phyloP scores from a whole-genome alignment of 2,113 vertebrate species.

The Chlorodrepanis virens region DNA sequence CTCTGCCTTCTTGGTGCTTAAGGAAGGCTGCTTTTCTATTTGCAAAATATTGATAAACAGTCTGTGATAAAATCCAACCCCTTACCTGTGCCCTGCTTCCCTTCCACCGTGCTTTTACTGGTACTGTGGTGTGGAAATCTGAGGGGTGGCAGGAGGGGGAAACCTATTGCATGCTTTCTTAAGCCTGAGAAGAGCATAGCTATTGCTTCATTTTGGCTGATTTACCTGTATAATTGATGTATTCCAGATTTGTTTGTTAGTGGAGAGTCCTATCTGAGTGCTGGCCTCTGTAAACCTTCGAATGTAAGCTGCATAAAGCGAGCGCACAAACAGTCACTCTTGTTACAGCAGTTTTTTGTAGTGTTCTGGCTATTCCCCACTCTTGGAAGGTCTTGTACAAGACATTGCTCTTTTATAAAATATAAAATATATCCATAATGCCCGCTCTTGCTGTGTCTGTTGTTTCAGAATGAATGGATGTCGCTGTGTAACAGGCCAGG shows the following conservation, averaged over 20 bases:
- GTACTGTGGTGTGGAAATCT: slow-evolving; percentile 19
- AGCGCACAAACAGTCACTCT: slow-evolving; percentile 54
- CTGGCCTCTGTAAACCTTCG: slow-evolving; percentile 66
- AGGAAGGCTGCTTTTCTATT: slow-evolving; percentile 49
- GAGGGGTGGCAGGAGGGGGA: slow-evolving; percentile 25
- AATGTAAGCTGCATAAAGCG: slow-evolving; percentile 72
- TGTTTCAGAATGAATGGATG: background rate
- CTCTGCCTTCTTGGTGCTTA: slow-evolving; percentile 55
- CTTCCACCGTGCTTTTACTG: slow-evolving; percentile 3
- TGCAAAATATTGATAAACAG: slow-evolving; percentile 28
- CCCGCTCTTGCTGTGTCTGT: background rate
- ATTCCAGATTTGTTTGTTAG: slow-evolving; percentile 69
- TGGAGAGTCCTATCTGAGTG: slow-evolving; percentile 65
- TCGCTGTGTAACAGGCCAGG: accelerated
- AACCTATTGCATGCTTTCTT: slow-evolving; percentile 54
- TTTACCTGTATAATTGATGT: slow-evolving; percentile 61
- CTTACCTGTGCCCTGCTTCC: slow-evolving; percentile 24
- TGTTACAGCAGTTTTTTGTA: background rate
- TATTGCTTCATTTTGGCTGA: slow-evolving; percentile 61
- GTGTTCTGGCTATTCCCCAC: background rate
- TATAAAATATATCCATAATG: background rate
- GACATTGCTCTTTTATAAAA: background rate
- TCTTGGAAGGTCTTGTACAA: background rate
- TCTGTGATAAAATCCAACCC: slow-evolving; percentile 48
- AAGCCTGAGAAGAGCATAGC: slow-evolving; percentile 17